A percentile compares a stretch with the other conserved stretches of the same genome.
Evolutionary conservation across 2,888 invertebrate species (phyloP).

Genomic region (Abscondita cerata): DNA sequence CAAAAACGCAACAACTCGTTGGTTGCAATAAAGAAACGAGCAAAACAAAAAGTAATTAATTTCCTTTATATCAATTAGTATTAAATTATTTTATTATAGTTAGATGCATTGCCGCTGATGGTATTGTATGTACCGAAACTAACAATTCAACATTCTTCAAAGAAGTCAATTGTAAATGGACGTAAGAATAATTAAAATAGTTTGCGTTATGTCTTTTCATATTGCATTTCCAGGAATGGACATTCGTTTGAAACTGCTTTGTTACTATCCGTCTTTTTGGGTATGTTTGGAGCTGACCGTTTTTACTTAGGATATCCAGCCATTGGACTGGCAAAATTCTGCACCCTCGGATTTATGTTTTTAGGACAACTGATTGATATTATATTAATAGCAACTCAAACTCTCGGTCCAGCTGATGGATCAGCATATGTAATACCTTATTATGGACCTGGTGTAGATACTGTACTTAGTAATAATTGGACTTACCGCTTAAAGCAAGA

Average conservation of each 20-base stretch:
- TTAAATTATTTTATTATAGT: constrained; percentile 63
- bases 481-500: constrained; percentile 82
- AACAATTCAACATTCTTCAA: constrained; percentile 81
- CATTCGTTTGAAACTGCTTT: constrained; percentile 92
- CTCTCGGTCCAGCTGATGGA: constrained; percentile 93
- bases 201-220: not conserved
- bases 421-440: constrained; percentile 93
- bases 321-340: constrained; percentile 91
- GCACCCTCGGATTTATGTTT: constrained; percentile 96
- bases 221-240: constrained; percentile 76
- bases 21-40: constrained; percentile 79
- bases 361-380: constrained; percentile 94
- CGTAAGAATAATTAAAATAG: constrained; percentile 68
- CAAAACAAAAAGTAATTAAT: constrained; percentile 73
- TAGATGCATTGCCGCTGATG: constrained; percentile 81
- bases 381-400: constrained; percentile 93
- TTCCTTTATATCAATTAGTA: not conserved
- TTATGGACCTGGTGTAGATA: constrained; percentile 86
- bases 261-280: constrained; percentile 92
- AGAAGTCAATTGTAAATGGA: constrained; percentile 92
- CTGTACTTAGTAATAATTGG: constrained; percentile 82
- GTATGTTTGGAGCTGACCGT: constrained; percentile 97
- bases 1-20: constrained; percentile 84
- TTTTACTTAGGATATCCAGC: constrained; percentile 99
- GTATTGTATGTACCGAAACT: constrained; percentile 81